Conservation (phyloP, 2,888 invertebrate genomes). For the Apamea epomidion region DNA sequence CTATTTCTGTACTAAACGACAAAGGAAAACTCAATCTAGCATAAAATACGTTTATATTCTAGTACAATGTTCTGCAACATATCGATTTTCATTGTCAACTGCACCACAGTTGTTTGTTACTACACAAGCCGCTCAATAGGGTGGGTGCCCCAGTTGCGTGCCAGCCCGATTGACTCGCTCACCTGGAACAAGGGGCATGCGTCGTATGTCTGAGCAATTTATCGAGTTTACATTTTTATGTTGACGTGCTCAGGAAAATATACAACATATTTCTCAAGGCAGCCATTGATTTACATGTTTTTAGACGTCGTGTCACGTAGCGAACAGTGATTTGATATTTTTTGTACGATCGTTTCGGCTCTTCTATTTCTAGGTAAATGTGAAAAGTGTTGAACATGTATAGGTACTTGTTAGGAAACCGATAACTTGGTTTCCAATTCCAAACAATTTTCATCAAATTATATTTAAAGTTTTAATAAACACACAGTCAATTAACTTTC, state of each 20-base stretch:
- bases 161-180: slow-evolving; percentile 77
- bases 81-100: slow-evolving; percentile 65
- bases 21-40: slow-evolving; percentile 28
- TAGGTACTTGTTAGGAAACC: neutral
- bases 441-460: neutral
- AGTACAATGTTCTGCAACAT: slow-evolving; percentile 18
- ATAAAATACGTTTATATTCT: slow-evolving; percentile 14
- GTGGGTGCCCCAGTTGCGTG: slow-evolving; percentile 75
- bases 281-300: slow-evolving; percentile 55
- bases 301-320: slow-evolving; percentile 63
- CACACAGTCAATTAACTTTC: slow-evolving; percentile 23
- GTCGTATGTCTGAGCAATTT: slow-evolving; percentile 72
- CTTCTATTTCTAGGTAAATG: slow-evolving; percentile 67
- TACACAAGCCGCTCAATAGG: slow-evolving; percentile 66
- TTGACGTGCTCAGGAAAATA: slow-evolving; percentile 58
- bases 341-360: slow-evolving; percentile 48
- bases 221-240: slow-evolving; percentile 73
- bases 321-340: slow-evolving; percentile 65
- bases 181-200: slow-evolving; percentile 82
- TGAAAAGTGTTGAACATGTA: slow-evolving; percentile 5
- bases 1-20: neutral
- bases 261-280: slow-evolving; percentile 60
- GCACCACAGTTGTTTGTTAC: slow-evolving; percentile 45
- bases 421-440: neutral
- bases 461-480: slow-evolving; percentile 2